Percentiles rank a stretch among this genome's conserved stretches.
These are phyloP conservation scores for Thalpophila matura DNA, from an alignment of 2,888 invertebrate genomes.

Conservation along the genomic window DNA sequence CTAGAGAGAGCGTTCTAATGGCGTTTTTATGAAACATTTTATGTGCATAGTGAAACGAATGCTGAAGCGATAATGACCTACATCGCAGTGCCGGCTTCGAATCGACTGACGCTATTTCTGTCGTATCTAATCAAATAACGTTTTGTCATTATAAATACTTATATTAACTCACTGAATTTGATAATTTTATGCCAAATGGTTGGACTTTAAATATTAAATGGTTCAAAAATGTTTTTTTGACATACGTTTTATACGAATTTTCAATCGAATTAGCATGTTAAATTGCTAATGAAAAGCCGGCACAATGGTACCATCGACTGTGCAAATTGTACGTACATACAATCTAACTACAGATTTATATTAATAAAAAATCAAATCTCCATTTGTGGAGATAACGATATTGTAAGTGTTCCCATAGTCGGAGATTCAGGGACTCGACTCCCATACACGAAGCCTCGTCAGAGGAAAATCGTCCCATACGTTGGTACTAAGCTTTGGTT, in stretches of 20 bases:
- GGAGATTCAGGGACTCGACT: constrained; percentile 52
- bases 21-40: constrained; percentile 29
- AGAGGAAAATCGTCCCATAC: constrained; percentile 64
- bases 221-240: too few species aligned
- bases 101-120: constrained; percentile 23
- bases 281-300: constrained; percentile 44
- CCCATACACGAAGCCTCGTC: constrained; percentile 44
- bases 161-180: neutral
- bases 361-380: constrained; percentile 78
- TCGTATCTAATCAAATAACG: constrained; percentile 21
- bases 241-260: neutral
- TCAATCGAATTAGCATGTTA: neutral
- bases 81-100: constrained; percentile 44
- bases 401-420: constrained; percentile 78
- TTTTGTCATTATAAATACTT: constrained; percentile 8
- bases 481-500: constrained; percentile 74
- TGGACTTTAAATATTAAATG: too few species aligned
- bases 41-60: constrained; percentile 43
- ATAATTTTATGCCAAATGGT: neutral
- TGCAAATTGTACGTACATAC: constrained; percentile 67
- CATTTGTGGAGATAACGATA: constrained; percentile 87
- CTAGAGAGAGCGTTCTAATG: constrained; percentile 59
- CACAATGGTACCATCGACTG: constrained; percentile 50
- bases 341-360: constrained; percentile 63
- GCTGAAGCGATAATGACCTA: constrained; percentile 49